Base-by-base conservation (phyloP, 1,140 invertebrate species). In the Micrasema minimum region DNA sequence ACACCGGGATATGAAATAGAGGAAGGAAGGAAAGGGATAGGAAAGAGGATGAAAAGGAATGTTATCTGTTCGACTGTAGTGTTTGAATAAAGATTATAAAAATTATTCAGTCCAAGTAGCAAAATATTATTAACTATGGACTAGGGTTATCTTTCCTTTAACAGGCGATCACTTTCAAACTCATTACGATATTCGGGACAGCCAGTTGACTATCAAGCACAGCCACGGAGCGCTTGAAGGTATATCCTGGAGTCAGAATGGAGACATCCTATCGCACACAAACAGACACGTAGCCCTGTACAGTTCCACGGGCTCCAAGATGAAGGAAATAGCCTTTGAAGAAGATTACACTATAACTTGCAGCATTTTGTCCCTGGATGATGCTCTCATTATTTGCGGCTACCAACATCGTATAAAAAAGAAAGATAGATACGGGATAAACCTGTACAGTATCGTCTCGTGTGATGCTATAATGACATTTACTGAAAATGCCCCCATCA, bases 341-440 rank as follows among this genome's bases (percentile, higher is more conserved):
- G 22, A 45, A 20, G 57, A 70, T 57, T 35, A 46, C 35, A 23
- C 51, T 23, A 71, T 74, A 12, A 67, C 61, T 2, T 62, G 62
- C 48, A 68, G 64, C 16, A 50, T 64, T 20, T 57, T 74, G 7
- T 71, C 72, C 1, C 20, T 4, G n/a, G 72, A 74, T 23, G 65
- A 71, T 37, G 31, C 62, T 3, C 57, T 74, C 10, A 65, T 57
- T 16, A 71, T 74, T 2, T 53, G 43, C 14, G 67, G 61, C 31
- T 66, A 66, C 14, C 43, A 57, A 14, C 18, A 18, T 23, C 20
- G 62, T 6, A 18, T 11, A n/a, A 11, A 16, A 10, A 18, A 22
- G 9, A 65, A 41, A n/a, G 43, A 41, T 16, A 71, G 14, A 12
- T 61, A 38, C 43, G 62, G 62, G 9, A 64, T 74, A 4, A 31